Percentiles rank a stretch among this genome's conserved stretches.
Evolutionary conservation across 2,113 vertebrate genomes (phyloP).

Genomic region (Azemiops feae): DNA sequence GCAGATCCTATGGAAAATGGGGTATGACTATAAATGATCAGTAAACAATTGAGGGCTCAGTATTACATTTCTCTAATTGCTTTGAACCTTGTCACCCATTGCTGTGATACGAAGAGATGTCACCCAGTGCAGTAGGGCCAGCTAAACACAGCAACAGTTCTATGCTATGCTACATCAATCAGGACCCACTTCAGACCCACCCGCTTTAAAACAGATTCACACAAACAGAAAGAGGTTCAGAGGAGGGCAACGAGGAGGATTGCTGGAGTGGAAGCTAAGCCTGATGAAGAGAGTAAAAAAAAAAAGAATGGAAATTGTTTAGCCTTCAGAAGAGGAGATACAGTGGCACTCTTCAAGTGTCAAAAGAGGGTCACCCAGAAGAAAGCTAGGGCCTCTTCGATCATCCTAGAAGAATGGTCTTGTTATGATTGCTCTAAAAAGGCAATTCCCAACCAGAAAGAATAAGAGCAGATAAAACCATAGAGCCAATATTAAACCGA

Average conservation of each 20-base stretch:
- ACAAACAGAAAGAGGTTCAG: not conserved
- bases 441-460: not conserved
- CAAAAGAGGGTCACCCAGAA: not conserved
- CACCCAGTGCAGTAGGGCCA: not conserved
- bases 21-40: not conserved
- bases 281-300: not conserved
- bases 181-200: not conserved
- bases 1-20: not conserved
- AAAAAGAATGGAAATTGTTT: not conserved
- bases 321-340: not conserved
- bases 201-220: not conserved
- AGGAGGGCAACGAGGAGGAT: not conserved
- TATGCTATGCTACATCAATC: not conserved
- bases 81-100: not conserved
- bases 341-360: not conserved
- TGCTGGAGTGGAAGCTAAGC: not conserved
- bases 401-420: not conserved
- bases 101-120: not conserved
- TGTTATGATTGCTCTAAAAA: not conserved
- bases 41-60: not conserved
- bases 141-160: not conserved
- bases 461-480: not conserved
- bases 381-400: not conserved
- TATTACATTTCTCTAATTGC: not conserved
- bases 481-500: not conserved